These are phyloP conservation scores for Pyrgilauda ruficollis DNA, from an alignment of 2,113 vertebrate species.

Conservation along the genomic window DNA sequence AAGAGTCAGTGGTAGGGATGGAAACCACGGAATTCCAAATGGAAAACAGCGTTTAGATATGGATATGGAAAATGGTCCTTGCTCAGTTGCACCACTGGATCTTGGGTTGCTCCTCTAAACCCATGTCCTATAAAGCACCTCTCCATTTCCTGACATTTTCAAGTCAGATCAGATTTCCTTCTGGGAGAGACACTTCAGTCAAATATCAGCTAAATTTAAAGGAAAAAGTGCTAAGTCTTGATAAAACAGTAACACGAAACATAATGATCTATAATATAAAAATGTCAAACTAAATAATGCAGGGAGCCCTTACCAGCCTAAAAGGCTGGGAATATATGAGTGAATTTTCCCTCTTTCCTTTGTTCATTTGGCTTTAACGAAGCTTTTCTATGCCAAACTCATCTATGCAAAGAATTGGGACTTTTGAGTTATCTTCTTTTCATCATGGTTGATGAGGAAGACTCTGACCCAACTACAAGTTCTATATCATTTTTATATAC, in stretches of 20 bases:
- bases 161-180: not conserved
- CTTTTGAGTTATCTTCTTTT: not conserved
- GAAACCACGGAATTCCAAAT: not conserved
- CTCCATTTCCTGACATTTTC: not conserved
- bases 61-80: not conserved
- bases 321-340: not conserved
- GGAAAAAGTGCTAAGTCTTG: not conserved
- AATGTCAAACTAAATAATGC: slow-evolving; percentile 1
- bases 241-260: not conserved
- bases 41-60: not conserved
- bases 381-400: not conserved
- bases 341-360: not conserved
- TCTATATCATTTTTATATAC: not conserved
- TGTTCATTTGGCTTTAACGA: not conserved
- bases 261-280: not conserved
- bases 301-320: not conserved
- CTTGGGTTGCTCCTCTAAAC: not conserved
- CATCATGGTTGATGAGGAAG: not conserved
- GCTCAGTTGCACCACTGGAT: not conserved
- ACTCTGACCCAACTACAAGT: not conserved
- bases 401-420: not conserved
- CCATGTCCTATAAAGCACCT: not conserved
- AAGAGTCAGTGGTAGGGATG: not conserved
- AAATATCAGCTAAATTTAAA: not conserved
- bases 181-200: not conserved